These are phyloP conservation scores for Lingula anatina DNA, from an alignment of 2,888 invertebrate species.

Conservation along the genomic window DNA sequence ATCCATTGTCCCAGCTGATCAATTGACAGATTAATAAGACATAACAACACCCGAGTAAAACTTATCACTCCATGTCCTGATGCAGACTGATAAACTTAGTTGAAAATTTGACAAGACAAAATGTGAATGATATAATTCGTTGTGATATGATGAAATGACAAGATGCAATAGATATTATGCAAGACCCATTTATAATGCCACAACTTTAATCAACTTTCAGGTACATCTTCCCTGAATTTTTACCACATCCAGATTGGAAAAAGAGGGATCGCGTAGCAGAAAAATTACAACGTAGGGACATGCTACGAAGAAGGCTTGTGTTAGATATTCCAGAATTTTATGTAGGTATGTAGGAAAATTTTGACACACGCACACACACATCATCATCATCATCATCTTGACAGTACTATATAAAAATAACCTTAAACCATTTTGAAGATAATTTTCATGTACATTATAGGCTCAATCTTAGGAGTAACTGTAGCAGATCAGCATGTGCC, in stretches of 20 bases:
- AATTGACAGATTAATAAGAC: no score
- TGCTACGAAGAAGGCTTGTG: constrained; percentile 75
- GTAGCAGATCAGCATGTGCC: constrained; percentile 80
- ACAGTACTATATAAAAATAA: no score
- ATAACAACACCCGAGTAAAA: no score
- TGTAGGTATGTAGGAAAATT: constrained; percentile 77
- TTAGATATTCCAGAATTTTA: constrained; percentile 96
- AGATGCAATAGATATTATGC: no score
- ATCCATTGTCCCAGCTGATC: no score
- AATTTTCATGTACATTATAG: constrained; percentile 53
- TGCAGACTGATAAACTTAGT: no score
- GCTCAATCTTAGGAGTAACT: constrained; percentile 82
- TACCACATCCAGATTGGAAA: constrained; percentile 76
- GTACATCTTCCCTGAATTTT: constrained; percentile 76
- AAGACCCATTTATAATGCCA: no score
- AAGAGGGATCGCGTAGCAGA: constrained; percentile 78
- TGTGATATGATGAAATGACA: not conserved
- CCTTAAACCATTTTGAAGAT: not conserved
- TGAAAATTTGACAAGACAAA: no score
- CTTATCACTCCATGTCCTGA: no score
- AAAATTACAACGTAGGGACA: constrained; percentile 84
- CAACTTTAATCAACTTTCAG: no score
- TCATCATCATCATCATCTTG: no score
- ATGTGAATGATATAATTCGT: not conserved
- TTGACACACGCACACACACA: no score